Evolutionary conservation across 2,888 invertebrate genomes (phyloP).

Genomic region (Odiellus spinosus): DNA sequence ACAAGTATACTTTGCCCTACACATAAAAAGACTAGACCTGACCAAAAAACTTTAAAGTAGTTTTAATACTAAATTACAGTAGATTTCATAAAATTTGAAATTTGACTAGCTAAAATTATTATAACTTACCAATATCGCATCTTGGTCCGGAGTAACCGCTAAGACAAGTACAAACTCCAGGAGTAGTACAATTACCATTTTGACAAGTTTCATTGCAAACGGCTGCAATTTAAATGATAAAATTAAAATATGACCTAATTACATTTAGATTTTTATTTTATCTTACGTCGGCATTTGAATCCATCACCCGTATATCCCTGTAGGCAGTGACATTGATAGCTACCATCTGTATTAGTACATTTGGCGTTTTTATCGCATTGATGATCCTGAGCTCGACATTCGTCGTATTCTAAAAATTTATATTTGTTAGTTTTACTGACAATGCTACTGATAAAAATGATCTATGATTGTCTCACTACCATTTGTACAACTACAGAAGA

Average conservation of each 20-base stretch:
- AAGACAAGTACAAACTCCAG: conserved; percentile 60
- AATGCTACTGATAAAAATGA: too few relatives aligned
- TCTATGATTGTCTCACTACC: too few relatives aligned
- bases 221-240: conserved; percentile 44
- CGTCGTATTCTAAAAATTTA: conserved; percentile 52
- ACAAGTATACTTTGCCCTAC: too few relatives aligned
- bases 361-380: conserved; percentile 56
- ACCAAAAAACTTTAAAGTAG: too few relatives aligned
- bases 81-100: neutral
- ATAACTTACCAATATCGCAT: conserved; percentile 47
- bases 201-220: conserved; percentile 61
- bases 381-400: conserved; percentile 54
- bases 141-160: conserved; percentile 62
- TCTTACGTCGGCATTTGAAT: conserved; percentile 59
- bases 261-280: neutral
- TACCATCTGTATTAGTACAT: conserved; percentile 62
- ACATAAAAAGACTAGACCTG: too few relatives aligned
- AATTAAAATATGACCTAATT: neutral
- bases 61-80: too few relatives aligned
- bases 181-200: conserved; percentile 68
- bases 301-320: conserved; percentile 62
- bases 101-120: neutral
- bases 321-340: conserved; percentile 53
- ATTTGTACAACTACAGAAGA: too few relatives aligned
- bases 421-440: neutral